These are phyloP conservation scores for Oryzias javanicus DNA, from an alignment of 2,113 vertebrate species.

Conservation along the genomic window DNA sequence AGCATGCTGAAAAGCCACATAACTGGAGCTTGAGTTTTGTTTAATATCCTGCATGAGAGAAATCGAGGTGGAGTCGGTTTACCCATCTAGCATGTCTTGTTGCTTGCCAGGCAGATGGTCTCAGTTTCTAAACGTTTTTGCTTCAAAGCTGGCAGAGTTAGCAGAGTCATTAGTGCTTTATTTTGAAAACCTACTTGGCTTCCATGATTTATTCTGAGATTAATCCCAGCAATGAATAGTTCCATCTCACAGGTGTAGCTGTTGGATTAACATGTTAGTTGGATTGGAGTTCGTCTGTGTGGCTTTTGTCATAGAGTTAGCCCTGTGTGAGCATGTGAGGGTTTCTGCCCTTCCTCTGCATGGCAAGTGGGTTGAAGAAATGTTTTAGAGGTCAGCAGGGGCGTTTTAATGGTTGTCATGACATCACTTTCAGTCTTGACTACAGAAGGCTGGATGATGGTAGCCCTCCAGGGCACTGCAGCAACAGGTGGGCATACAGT, in stretches of 20 bases:
- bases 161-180: slow-evolving; percentile 11
- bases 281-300: slow-evolving; percentile 28
- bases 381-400: slow-evolving; percentile 25
- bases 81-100: slow-evolving; percentile 24
- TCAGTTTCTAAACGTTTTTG: slow-evolving; percentile 11
- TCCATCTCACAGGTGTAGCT: slow-evolving; percentile 5
- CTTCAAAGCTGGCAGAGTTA: slow-evolving; percentile 7
- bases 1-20: too few species aligned
- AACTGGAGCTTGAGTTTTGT: slow-evolving; percentile 3
- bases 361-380: slow-evolving; percentile 54
- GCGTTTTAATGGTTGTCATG: slow-evolving; percentile 76
- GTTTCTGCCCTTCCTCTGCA: slow-evolving; percentile 50
- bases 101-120: slow-evolving; percentile 17
- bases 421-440: slow-evolving; percentile 83
- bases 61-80: slow-evolving; percentile 21
- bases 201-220: background rate
- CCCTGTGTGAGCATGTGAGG: slow-evolving; percentile 21
- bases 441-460: slow-evolving; percentile 81
- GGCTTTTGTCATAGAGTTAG: slow-evolving; percentile 45
- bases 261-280: slow-evolving; percentile 34
- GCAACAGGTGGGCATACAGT: slow-evolving; percentile 77
- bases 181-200: slow-evolving; percentile 26
- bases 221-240: background rate
- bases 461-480: slow-evolving; percentile 74
- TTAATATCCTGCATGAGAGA: slow-evolving; percentile 29